Conservation (phyloP, 2,113 vertebrate species). For the Amblyopsis rosae region DNA sequence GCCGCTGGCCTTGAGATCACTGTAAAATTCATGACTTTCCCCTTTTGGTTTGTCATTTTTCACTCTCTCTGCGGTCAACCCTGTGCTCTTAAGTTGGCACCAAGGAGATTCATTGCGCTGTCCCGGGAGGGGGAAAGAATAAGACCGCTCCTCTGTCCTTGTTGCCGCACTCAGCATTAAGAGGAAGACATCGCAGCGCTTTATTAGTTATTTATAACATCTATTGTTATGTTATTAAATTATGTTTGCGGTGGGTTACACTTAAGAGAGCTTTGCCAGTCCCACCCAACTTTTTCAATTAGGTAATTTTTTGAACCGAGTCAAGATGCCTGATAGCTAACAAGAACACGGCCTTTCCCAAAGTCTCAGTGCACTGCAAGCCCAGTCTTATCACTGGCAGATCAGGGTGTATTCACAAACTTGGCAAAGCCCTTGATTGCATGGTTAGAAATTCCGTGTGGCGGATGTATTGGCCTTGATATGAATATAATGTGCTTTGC, state of each 20-base stretch:
- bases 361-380: slow-evolving; percentile 32
- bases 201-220: slow-evolving; percentile 70
- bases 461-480: slow-evolving; percentile 63
- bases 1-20: slow-evolving; percentile 42
- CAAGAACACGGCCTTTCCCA: slow-evolving; percentile 20
- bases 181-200: slow-evolving; percentile 64
- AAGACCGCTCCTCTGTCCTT: slow-evolving; percentile 60
- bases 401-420: slow-evolving; percentile 56
- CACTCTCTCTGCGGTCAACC: slow-evolving; percentile 41
- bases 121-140: slow-evolving; percentile 50
- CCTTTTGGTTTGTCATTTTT: slow-evolving; percentile 65
- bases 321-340: slow-evolving; percentile 47
- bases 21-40: slow-evolving; percentile 73
- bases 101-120: slow-evolving; percentile 66
- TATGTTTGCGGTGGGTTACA: slow-evolving; percentile 20
- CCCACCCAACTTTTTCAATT: slow-evolving; percentile 9
- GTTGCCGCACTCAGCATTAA: slow-evolving; percentile 52
- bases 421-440: slow-evolving; percentile 69
- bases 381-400: slow-evolving; percentile 53
- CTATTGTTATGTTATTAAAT: slow-evolving; percentile 6
- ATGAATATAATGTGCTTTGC: slow-evolving; percentile 62
- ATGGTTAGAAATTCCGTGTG: slow-evolving; percentile 57
- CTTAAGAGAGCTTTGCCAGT: slow-evolving; percentile 7
- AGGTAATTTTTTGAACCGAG: slow-evolving; percentile 37
- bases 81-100: slow-evolving; percentile 49